A percentile compares a stretch with the other conserved stretches of the same genome.
These are phyloP conservation scores for Zapornia atra DNA, from an alignment of 2,113 vertebrate species.

Conservation along the genomic window DNA sequence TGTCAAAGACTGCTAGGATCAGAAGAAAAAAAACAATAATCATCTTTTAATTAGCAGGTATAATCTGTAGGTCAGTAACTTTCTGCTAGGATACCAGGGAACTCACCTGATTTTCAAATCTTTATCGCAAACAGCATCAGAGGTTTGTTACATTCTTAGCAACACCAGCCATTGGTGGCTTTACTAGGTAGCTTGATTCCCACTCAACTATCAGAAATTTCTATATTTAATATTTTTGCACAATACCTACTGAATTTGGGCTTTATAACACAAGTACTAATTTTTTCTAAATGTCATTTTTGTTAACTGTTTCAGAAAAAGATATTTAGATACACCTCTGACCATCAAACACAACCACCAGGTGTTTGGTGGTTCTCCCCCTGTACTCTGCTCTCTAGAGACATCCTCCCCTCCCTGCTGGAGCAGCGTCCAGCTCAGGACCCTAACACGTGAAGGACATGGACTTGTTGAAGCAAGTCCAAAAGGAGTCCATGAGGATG, in stretches of 20 bases:
- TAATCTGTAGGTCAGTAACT: not conserved
- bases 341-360: not conserved
- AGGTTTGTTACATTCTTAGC: not conserved
- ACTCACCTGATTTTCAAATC: not conserved
- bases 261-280: not conserved
- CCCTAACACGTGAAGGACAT: not conserved
- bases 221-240: not conserved
- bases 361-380: not conserved
- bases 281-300: too few species aligned
- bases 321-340: not conserved
- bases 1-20: not conserved
- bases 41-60: not conserved
- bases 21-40: not conserved
- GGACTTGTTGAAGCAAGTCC: not conserved
- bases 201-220: not conserved
- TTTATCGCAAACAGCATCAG: not conserved
- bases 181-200: not conserved
- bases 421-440: not conserved
- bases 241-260: not conserved
- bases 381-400: not conserved
- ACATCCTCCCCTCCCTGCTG: too few species aligned
- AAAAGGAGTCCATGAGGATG: not conserved
- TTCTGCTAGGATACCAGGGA: not conserved
- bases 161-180: not conserved
- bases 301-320: not conserved